Conservation (phyloP, 2,888 invertebrate species). For the Caenorhabditis sp. region DNA sequence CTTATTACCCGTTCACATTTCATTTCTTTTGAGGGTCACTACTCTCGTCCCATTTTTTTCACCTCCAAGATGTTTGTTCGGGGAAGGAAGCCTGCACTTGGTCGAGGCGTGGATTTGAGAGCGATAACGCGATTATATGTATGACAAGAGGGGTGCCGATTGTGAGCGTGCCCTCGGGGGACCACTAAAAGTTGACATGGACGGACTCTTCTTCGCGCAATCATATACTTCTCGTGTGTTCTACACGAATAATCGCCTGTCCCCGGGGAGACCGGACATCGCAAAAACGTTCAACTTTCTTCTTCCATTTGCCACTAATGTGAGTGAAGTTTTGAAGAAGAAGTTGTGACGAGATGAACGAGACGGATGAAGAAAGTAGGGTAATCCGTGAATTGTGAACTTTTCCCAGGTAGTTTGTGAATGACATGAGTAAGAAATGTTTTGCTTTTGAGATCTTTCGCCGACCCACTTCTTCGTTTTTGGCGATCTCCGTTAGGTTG, state of each 20-base stretch:
- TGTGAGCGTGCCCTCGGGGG: background rate
- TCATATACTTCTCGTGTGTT: slow-evolving; percentile 48
- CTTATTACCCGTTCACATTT: slow-evolving; percentile 7
- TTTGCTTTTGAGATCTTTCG: too few relatives aligned
- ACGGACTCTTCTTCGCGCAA: slow-evolving; percentile 23
- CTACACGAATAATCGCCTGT: slow-evolving; percentile 44
- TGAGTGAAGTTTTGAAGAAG: background rate
- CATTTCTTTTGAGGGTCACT: slow-evolving; percentile 14
- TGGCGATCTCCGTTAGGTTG: slow-evolving; percentile 37
- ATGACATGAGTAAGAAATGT: too few relatives aligned
- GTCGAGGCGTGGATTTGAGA: background rate
- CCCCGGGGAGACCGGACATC: slow-evolving; percentile 3
- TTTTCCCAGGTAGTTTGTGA: slow-evolving; percentile 10
- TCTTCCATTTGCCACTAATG: slow-evolving; percentile 3
- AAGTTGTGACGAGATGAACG: too few relatives aligned
- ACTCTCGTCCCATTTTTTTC: background rate
- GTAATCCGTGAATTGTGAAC: slow-evolving; percentile 9
- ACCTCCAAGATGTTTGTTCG: background rate
- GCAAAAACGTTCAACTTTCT: slow-evolving; percentile 10
- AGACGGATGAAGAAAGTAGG: background rate
- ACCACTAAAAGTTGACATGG: slow-evolving; percentile 2
- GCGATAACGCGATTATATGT: slow-evolving; percentile 16
- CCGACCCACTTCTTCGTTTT: slow-evolving; percentile 7
- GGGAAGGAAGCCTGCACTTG: background rate
- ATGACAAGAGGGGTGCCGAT: slow-evolving; percentile 1